phyloP scores from a whole-genome alignment of 2,797 vertebrate species.

The Bradypus variegatus region DNA sequence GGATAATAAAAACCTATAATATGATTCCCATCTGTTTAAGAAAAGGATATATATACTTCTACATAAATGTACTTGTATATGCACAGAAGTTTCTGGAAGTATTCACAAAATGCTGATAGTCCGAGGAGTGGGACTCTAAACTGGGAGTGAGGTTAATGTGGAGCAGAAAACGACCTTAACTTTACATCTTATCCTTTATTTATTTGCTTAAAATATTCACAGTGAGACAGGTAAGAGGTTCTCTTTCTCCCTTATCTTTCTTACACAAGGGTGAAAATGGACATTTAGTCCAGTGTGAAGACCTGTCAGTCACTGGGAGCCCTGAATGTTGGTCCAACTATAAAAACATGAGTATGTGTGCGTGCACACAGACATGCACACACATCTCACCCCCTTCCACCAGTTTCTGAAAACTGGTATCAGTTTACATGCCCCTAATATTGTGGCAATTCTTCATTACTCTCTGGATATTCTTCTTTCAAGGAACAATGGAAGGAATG shows the following conservation, averaged over 20 bases:
- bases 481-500: background rate
- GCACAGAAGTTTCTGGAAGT: background rate
- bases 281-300: background rate
- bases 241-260: background rate
- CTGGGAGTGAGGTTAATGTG: background rate
- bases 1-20: background rate
- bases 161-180: background rate
- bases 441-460: background rate
- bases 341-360: background rate
- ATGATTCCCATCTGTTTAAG: background rate
- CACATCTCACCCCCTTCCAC: background rate
- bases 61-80: background rate
- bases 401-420: background rate
- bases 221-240: background rate
- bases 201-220: background rate
- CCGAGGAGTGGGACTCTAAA: background rate
- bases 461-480: background rate
- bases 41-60: background rate
- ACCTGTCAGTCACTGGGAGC: background rate
- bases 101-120: background rate
- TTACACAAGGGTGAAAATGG: background rate
- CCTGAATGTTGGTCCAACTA: background rate
- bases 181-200: background rate
- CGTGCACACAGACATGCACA: background rate
- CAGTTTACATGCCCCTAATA: background rate